A percentile compares a stretch with the other conserved stretches of the same genome.
These are phyloP conservation scores for Tragulus kanchil DNA, from an alignment of 2,113 vertebrate genomes.

Conservation along the genomic window DNA sequence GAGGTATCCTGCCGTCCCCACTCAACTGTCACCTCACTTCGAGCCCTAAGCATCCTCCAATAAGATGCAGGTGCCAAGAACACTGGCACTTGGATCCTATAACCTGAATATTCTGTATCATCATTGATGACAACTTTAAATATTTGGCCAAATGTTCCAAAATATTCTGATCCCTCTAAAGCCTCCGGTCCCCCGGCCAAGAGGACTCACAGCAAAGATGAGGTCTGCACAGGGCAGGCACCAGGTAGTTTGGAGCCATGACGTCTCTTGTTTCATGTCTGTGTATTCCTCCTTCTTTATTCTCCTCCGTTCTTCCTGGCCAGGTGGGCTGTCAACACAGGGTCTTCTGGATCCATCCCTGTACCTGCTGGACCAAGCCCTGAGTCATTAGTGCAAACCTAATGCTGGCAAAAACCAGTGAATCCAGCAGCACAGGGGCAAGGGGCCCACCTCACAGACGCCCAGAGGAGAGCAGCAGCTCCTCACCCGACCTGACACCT, in stretches of 20 bases:
- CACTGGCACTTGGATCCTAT: slow-evolving; percentile 95
- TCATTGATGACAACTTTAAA: slow-evolving; percentile 97
- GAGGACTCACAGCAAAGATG: background rate
- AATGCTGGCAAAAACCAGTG: background rate
- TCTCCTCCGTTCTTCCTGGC: background rate
- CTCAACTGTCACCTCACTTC: slow-evolving; percentile 95
- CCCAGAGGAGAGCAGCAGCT: background rate
- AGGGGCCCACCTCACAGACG: background rate
- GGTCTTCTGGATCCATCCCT: background rate
- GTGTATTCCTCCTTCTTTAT: background rate
- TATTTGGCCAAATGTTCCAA: slow-evolving; percentile 96
- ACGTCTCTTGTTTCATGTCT: background rate
- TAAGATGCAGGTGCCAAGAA: slow-evolving; percentile 94
- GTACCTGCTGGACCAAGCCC: background rate
- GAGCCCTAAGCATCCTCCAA: slow-evolving; percentile 96
- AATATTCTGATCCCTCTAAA: slow-evolving; percentile 96
- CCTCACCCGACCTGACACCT: background rate
- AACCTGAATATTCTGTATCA: slow-evolving; percentile 95
- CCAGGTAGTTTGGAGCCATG: too few species aligned
- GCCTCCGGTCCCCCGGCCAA: slow-evolving; percentile 83
- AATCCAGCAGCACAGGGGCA: background rate
- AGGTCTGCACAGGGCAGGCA: background rate
- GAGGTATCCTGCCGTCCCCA: slow-evolving; percentile 94
- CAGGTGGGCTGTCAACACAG: background rate
- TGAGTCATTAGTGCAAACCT: background rate